Conservation (phyloP, 2,113 vertebrate species). For the Boleophthalmus pectinirostris region DNA sequence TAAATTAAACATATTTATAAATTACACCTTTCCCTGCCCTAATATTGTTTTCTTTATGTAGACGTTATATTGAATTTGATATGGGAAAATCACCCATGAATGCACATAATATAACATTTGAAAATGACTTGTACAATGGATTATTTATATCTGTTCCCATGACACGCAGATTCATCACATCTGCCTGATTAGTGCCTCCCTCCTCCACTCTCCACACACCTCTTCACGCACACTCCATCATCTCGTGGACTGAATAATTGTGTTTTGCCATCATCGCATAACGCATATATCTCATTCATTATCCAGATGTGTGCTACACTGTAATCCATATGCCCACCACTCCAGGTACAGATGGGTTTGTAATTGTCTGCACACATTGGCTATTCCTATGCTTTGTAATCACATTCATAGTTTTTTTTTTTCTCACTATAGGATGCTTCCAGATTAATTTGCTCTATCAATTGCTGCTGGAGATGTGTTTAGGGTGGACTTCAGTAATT, state of each 20-base stretch:
- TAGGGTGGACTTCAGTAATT: conserved; percentile 35
- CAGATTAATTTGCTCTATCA: conserved; percentile 39
- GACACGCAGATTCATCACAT: conserved; percentile 64
- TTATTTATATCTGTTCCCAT: conserved; percentile 47
- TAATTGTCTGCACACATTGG: conserved; percentile 55
- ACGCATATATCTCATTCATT: conserved; percentile 50
- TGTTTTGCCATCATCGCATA: conserved; percentile 42
- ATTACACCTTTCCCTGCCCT: neutral
- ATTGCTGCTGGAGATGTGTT: conserved; percentile 34
- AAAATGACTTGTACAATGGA: conserved; percentile 34
- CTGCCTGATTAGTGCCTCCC: conserved; percentile 53
- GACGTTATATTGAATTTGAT: neutral
- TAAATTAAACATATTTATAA: neutral
- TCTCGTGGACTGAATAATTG: conserved; percentile 60
- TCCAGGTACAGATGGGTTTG: conserved; percentile 60
- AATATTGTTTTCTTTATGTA: neutral
- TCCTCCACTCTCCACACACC: conserved; percentile 27
- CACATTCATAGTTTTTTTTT: conserved; percentile 46
- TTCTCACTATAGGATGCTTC: conserved; percentile 35
- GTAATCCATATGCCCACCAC: conserved; percentile 58
- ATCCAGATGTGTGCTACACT: conserved; percentile 55
- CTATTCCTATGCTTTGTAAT: conserved; percentile 54
- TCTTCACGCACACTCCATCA: conserved; percentile 58
- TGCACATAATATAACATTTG: neutral
- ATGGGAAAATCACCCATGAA: conserved; percentile 4